Conservation (phyloP, 2,113 vertebrate species). For the Aegithalos caudatus region DNA sequence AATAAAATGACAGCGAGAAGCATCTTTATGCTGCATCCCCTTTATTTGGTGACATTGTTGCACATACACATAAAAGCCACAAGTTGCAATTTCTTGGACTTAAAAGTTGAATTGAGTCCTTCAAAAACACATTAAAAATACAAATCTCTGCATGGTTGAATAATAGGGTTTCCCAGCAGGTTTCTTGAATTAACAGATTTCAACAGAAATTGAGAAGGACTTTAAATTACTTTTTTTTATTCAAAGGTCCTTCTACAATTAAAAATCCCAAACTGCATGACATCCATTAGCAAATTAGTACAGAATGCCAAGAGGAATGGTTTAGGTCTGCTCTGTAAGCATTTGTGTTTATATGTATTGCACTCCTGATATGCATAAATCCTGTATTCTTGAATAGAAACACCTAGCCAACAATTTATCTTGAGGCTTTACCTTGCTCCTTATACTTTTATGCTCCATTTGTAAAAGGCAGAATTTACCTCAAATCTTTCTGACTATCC, state of each 20-base stretch:
- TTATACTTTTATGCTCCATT: not conserved
- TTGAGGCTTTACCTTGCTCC: not conserved
- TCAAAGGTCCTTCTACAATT: not conserved
- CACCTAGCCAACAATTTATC: not conserved
- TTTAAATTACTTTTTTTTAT: not conserved
- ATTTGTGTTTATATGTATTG: not conserved
- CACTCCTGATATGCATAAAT: not conserved
- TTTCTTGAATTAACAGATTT: not conserved
- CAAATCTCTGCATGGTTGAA: not conserved
- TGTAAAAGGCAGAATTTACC: not conserved
- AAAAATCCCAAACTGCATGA: not conserved
- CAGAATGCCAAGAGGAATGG: not conserved
- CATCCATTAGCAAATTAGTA: not conserved
- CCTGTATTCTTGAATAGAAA: not conserved
- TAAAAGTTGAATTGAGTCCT: not conserved
- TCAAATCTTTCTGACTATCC: not conserved
- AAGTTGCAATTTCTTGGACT: not conserved
- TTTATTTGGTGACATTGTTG: not conserved
- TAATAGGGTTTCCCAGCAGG: not conserved
- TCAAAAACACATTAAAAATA: not conserved
- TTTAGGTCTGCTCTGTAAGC: not conserved
- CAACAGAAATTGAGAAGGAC: not conserved
- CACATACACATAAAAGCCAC: not conserved
- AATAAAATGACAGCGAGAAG: not conserved
- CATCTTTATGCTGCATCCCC: not conserved